Conservation (phyloP, 1,140 invertebrate genomes). For the Potamilus streckersoni region DNA sequence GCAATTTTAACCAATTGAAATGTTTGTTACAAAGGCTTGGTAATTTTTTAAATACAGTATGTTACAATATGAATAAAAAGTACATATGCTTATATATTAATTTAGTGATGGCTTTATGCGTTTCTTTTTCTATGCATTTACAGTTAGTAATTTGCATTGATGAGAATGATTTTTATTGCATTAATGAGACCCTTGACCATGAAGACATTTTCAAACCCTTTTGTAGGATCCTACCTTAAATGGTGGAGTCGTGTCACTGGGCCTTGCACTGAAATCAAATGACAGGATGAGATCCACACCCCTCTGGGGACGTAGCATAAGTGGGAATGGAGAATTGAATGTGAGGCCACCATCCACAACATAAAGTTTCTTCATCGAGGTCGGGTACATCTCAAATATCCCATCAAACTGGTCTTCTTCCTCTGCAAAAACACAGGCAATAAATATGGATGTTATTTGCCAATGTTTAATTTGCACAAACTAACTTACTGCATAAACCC, state of each 20-base stretch:
- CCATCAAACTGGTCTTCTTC: slow-evolving; percentile 59
- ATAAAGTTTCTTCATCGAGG: slow-evolving; percentile 67
- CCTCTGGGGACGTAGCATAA: slow-evolving; percentile 68
- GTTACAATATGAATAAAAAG: no score
- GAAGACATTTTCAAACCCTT: neutral
- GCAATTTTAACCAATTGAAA: no score
- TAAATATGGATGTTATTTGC: no score
- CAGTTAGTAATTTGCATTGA: no score
- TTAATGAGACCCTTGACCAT: neutral
- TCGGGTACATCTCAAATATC: slow-evolving; percentile 65
- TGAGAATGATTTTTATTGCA: neutral
- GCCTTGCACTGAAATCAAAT: slow-evolving; percentile 70
- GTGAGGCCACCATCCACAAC: slow-evolving; percentile 70
- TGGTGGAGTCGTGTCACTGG: slow-evolving; percentile 64
- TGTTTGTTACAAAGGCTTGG: no score
- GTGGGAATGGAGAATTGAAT: slow-evolving; percentile 70
- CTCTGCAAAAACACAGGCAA: no score
- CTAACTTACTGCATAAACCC: no score
- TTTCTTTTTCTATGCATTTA: no score
- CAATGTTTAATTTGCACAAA: no score
- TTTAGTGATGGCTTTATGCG: no score
- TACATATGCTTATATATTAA: no score
- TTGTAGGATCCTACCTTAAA: slow-evolving; percentile 64
- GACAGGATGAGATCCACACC: slow-evolving; percentile 69
- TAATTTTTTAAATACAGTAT: no score